phyloP scores from a whole-genome alignment of 1,140 invertebrate species.

The Asobara japonica region DNA sequence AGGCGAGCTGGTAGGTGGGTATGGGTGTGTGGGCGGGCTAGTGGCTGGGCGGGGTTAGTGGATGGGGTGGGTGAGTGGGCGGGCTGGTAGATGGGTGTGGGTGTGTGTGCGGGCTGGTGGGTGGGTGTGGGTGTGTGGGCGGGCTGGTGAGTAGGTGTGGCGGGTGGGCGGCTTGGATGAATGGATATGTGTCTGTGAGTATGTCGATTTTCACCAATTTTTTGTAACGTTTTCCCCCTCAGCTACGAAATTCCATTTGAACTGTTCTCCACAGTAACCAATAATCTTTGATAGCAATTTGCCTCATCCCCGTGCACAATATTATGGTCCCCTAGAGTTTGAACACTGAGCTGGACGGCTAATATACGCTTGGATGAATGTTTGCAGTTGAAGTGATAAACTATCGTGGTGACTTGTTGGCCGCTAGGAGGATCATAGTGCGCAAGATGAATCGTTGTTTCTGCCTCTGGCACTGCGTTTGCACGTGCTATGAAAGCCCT shows the following conservation, averaged over 20 bases:
- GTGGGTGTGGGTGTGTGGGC: too few species aligned
- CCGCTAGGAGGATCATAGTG: conserved; percentile 57
- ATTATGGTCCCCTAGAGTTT: conserved; percentile 1
- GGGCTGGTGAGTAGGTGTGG: too few species aligned
- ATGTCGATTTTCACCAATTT: too few species aligned
- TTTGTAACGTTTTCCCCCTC: background rate
- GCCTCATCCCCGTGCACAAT: background rate
- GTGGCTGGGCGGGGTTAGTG: too few species aligned
- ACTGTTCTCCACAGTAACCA: background rate
- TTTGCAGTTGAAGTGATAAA: conserved; percentile 58
- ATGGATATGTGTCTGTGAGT: too few species aligned
- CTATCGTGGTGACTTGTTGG: conserved; percentile 55
- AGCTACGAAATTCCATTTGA: background rate
- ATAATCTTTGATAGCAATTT: conserved; percentile 14
- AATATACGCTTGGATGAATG: conserved; percentile 13
- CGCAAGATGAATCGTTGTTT: conserved; percentile 60
- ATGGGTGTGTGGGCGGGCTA: too few species aligned
- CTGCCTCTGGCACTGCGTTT: conserved; percentile 64
- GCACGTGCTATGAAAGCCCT: conserved; percentile 53
- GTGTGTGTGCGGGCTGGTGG: too few species aligned
- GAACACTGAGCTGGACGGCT: conserved; percentile 5
- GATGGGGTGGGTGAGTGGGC: too few species aligned
- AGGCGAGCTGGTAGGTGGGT: too few species aligned
- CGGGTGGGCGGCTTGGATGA: too few species aligned
- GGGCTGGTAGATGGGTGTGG: too few species aligned